phyloP scores from a whole-genome alignment of 2,797 vertebrate genomes.

The Tokudaia muenninki region DNA sequence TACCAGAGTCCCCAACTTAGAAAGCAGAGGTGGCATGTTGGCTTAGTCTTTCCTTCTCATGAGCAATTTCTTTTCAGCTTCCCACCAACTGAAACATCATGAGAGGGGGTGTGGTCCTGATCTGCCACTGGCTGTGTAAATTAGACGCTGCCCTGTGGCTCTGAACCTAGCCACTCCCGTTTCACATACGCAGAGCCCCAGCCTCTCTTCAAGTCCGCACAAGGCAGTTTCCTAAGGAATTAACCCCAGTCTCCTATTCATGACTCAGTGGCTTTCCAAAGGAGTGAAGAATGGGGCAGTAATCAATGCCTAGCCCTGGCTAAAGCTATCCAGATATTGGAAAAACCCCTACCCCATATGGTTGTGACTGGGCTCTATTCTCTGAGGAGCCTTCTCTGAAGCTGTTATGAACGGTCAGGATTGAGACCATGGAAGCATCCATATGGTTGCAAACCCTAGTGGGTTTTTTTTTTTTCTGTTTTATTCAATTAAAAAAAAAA shows the following conservation, averaged over 20 bases:
- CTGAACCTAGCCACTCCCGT: neutral
- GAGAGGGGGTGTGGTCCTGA: neutral
- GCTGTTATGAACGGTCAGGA: neutral
- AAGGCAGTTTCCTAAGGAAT: neutral
- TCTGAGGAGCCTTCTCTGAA: neutral
- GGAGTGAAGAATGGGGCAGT: neutral
- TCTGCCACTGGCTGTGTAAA: neutral
- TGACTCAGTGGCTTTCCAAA: neutral
- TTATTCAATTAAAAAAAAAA: slow-evolving; percentile 11
- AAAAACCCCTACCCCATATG: neutral
- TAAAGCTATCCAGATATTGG: slow-evolving; percentile 14
- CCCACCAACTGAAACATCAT: neutral
- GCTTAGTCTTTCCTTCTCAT: neutral
- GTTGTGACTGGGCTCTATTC: neutral
- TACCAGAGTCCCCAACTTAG: neutral
- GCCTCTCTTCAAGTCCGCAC: neutral
- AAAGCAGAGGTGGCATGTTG: neutral
- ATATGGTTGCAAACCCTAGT: neutral
- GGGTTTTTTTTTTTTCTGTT: slow-evolving; percentile 42
- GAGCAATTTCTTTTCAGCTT: neutral
- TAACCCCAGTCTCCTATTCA: neutral
- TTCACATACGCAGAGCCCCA: neutral
- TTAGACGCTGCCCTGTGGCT: neutral
- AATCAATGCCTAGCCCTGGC: neutral
- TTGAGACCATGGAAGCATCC: neutral